Evolutionary conservation across 2,113 vertebrate species (phyloP).

Genomic region (Cebidichthys violaceus): DNA sequence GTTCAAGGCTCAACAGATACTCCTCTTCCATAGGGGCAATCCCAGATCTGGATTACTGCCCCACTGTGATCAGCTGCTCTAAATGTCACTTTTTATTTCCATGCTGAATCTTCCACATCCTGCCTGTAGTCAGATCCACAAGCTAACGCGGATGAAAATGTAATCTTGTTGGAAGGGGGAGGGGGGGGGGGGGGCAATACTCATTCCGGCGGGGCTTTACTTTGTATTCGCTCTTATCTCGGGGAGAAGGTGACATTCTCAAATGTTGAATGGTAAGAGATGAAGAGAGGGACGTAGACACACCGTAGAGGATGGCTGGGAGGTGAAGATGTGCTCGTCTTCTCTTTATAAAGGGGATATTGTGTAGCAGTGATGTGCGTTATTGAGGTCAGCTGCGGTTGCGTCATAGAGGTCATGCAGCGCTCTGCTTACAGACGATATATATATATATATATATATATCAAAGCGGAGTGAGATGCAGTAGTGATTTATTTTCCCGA

Average conservation of each 20-base stretch:
- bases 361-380: background rate
- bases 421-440: background rate
- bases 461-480: slow-evolving; percentile 4
- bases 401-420: slow-evolving; percentile 23
- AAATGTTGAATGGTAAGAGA: slow-evolving; percentile 42
- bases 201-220: slow-evolving; percentile 1
- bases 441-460: too few species aligned
- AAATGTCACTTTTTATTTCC: background rate
- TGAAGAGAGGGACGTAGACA: background rate
- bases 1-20: background rate
- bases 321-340: slow-evolving; percentile 8
- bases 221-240: slow-evolving; percentile 27
- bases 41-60: background rate
- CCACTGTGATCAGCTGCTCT: background rate
- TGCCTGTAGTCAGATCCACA: background rate
- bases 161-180: slow-evolving; percentile 4
- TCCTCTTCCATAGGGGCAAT: background rate
- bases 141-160: slow-evolving; percentile 1
- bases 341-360: slow-evolving; percentile 11
- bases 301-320: slow-evolving; percentile 19
- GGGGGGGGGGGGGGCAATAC: background rate
- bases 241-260: slow-evolving; percentile 53
- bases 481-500: slow-evolving; percentile 6
- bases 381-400: slow-evolving; percentile 43
- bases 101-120: background rate